A percentile compares a stretch with the other conserved stretches of the same genome.
phyloP scores from a whole-genome alignment of 2,797 vertebrate species.

The Atherinosoma microstoma region DNA sequence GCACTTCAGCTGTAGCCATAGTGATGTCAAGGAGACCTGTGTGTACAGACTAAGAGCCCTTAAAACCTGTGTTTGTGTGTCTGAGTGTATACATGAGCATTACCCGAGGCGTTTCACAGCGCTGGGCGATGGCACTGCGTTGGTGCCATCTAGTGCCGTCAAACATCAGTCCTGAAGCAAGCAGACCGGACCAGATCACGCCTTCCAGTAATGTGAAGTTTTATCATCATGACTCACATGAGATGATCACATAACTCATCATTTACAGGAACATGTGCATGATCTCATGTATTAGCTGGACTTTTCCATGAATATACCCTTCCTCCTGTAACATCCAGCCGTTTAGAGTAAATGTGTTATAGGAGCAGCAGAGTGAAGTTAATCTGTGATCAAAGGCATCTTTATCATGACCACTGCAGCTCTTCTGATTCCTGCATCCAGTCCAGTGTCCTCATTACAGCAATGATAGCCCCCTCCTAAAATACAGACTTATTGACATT shows the following conservation, averaged over 20 bases:
- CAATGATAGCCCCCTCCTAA: conserved; percentile 45
- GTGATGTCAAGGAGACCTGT: conserved; percentile 3
- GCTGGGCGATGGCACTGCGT: conserved; percentile 36
- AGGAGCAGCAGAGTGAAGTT: not conserved
- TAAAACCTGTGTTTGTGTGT: not conserved
- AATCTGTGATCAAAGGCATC: conserved; percentile 43
- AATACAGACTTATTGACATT: conserved; percentile 60
- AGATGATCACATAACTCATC: no score
- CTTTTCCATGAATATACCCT: no score
- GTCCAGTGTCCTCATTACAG: conserved; percentile 28
- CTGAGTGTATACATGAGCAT: conserved; percentile 6
- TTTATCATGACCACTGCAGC: conserved; percentile 4
- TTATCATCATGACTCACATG: no score
- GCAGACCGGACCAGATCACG: not conserved
- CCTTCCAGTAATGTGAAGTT: no score
- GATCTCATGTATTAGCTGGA: no score
- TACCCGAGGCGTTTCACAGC: conserved; percentile 1
- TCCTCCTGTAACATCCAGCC: no score
- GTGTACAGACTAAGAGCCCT: conserved; percentile 7
- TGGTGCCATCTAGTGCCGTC: conserved; percentile 80
- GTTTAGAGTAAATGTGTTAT: not conserved
- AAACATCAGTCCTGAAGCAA: conserved; percentile 16
- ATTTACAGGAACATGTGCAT: no score
- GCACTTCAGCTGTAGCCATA: conserved; percentile 41
- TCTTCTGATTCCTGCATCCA: conserved; percentile 62